Conservation (phyloP, 2,888 invertebrate species). For the Pyrgus malvae region DNA sequence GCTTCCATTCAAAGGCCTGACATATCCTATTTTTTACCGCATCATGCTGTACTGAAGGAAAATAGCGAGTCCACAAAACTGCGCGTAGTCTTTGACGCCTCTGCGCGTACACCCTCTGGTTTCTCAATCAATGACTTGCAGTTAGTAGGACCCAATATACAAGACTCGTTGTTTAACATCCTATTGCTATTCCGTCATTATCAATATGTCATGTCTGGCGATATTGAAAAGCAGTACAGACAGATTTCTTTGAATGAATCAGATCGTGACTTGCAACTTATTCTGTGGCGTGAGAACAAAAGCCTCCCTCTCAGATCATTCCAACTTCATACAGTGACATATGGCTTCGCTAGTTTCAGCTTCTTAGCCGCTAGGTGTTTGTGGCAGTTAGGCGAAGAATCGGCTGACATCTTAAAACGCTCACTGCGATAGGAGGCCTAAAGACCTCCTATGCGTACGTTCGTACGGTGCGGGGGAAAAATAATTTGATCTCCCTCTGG, state of each 20-base stretch:
- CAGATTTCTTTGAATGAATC: constrained; percentile 22
- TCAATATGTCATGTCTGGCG: constrained; percentile 30
- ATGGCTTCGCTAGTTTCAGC: constrained; percentile 25
- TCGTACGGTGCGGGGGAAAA: too few relatives aligned
- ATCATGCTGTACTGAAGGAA: constrained; percentile 32
- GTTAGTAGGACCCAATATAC: constrained; percentile 31
- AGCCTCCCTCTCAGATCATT: constrained; percentile 18
- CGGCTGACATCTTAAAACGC: constrained; percentile 1
- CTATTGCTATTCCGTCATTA: constrained; percentile 28
- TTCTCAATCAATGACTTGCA: constrained; percentile 33
- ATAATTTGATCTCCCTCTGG: too few relatives aligned
- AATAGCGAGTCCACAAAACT: constrained; percentile 37
- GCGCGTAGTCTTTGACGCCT: constrained; percentile 37
- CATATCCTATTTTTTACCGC: constrained; percentile 29
- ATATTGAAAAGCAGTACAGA: constrained; percentile 35
- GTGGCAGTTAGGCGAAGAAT: constrained; percentile 28
- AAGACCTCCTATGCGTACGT: too few relatives aligned
- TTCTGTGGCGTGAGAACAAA: constrained; percentile 32
- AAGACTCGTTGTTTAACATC: constrained; percentile 32
- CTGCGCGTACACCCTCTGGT: constrained; percentile 32
- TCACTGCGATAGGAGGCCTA: too few relatives aligned
- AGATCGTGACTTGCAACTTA: constrained; percentile 27
- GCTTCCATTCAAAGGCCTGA: background rate
- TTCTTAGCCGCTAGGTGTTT: constrained; percentile 24
- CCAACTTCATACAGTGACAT: constrained; percentile 22